Base-by-base conservation (phyloP, 2,888 invertebrate genomes). In the Branchipolynoe longqiensis region DNA sequence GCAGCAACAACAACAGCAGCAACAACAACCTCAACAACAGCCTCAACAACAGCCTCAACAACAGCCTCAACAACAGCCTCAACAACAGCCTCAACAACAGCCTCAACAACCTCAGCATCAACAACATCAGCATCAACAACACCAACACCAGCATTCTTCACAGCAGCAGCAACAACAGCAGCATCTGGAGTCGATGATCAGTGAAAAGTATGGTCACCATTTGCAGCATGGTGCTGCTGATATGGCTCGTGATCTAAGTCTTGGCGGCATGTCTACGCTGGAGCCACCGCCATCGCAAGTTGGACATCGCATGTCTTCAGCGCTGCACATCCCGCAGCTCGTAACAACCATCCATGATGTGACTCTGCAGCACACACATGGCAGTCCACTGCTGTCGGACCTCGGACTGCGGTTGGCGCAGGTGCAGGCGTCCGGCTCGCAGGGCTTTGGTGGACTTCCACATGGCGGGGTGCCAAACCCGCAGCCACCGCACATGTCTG, bases 271-370 rank as follows among this genome's bases (percentile, higher is more conserved):
- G 8, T 4, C 69, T n/a, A 33, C 36, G 36, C 12, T 33, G 0
- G 33, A 6, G 8, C 64, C 33, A 1, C 31, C 33, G 31, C 33
- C 64, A 59, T 14, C n/a, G n/a, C 59, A n/a, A 18, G 18, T 33
- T 3, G 33, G 8, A 33, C 33, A 69, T 36, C 12, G 38, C 1
- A 69, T 69, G 38, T 38, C 69, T 36, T 38, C 33, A 36, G 69
- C 22, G 4, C 38, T 69, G 18, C 69, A 69, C 1, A 38, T 69
- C 18, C 69, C 69, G 14, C 69, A 69, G 69, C 36, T 69, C 1
- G 69, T 69, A n/a, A 36, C 69, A 3, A n/a, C 69, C 38, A 31
- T 69, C 69, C 69, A 69, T 18, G 69, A 69, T 25, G 25, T 69
- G 33, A 14, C 69, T 1, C 38, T 69, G 0, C 69, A 33, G 22